Percentiles rank a stretch among this genome's conserved stretches.
These are phyloP conservation scores for Parambassis ranga DNA, from an alignment of 2,797 vertebrate genomes.

Conservation along the genomic window DNA sequence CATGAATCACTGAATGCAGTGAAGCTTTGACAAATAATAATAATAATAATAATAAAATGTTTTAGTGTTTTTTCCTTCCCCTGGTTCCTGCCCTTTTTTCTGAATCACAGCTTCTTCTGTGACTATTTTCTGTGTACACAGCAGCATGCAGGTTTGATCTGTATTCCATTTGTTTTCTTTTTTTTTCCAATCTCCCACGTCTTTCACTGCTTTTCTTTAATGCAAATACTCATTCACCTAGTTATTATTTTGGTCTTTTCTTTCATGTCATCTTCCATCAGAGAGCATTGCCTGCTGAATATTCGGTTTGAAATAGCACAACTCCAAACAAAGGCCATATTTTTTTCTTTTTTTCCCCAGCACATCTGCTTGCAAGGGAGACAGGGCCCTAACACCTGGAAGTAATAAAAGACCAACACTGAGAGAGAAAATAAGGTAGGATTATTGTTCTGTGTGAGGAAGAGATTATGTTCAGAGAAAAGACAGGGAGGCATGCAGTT, in stretches of 20 bases:
- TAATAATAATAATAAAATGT: conserved; percentile 1
- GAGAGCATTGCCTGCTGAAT: conserved; percentile 50
- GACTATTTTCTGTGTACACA: conserved; percentile 28
- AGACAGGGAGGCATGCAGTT: conserved; percentile 71
- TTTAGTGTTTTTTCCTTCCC: conserved; percentile 10
- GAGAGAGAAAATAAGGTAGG: conserved; percentile 78
- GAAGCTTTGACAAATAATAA: conserved; percentile 6
- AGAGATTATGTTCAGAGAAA: conserved; percentile 80
- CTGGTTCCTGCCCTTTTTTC: conserved; percentile 2
- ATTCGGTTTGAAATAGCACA: conserved; percentile 70
- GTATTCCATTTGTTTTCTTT: conserved; percentile 46
- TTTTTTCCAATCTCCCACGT: conserved; percentile 40
- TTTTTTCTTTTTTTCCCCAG: conserved; percentile 3
- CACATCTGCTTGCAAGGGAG: conserved; percentile 76
- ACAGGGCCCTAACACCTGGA: conserved; percentile 81
- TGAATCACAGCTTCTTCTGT: conserved; percentile 6
- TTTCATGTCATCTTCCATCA: conserved; percentile 22
- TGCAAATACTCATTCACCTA: conserved; percentile 57
- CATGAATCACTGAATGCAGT: conserved; percentile 28
- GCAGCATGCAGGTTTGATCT: conserved; percentile 35
- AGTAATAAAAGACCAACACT: conserved; percentile 79
- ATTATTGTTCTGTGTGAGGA: conserved; percentile 81
- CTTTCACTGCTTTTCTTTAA: conserved; percentile 42
- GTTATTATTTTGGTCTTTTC: conserved; percentile 53
- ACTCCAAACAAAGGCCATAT: conserved; percentile 73